These are phyloP conservation scores for Encarsia formosa DNA, from an alignment of 2,888 invertebrate genomes.

Conservation along the genomic window DNA sequence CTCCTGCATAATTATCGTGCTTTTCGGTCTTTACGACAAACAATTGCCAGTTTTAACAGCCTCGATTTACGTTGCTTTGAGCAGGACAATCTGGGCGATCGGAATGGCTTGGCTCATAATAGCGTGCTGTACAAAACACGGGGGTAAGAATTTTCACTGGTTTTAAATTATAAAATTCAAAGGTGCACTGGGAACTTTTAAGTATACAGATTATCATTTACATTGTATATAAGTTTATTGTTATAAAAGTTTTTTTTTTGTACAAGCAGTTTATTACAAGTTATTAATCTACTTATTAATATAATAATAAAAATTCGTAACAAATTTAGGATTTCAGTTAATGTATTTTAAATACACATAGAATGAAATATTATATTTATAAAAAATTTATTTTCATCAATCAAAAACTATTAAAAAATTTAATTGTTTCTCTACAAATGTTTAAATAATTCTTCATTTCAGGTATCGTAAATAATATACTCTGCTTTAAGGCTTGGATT, in stretches of 20 bases:
- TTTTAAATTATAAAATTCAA: not conserved
- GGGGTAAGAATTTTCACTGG: conserved; percentile 41
- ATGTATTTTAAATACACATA: not conserved
- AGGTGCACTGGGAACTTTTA: too few species aligned
- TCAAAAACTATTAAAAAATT: not conserved
- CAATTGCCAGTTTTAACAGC: conserved; percentile 52
- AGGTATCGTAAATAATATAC: conserved; percentile 50
- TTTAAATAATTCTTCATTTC: conserved; percentile 24
- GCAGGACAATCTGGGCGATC: conserved; percentile 56
- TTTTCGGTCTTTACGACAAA: conserved; percentile 50
- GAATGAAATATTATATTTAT: not conserved
- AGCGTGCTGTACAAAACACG: conserved; percentile 57
- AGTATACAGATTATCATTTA: too few species aligned
- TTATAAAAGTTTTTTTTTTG: too few species aligned
- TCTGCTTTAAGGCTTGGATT: conserved; percentile 43
- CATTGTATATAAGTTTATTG: too few species aligned
- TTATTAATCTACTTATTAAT: too few species aligned
- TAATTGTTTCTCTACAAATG: not conserved
- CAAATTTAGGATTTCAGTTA: not conserved
- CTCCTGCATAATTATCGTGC: conserved; percentile 47
- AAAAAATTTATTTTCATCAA: not conserved
- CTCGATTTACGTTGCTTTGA: conserved; percentile 54
- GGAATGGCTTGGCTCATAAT: conserved; percentile 58
- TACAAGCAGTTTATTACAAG: too few species aligned
- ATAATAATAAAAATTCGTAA: not conserved